phyloP scores from a whole-genome alignment of 1,140 invertebrate genomes.

The Caerostris extrusa region DNA sequence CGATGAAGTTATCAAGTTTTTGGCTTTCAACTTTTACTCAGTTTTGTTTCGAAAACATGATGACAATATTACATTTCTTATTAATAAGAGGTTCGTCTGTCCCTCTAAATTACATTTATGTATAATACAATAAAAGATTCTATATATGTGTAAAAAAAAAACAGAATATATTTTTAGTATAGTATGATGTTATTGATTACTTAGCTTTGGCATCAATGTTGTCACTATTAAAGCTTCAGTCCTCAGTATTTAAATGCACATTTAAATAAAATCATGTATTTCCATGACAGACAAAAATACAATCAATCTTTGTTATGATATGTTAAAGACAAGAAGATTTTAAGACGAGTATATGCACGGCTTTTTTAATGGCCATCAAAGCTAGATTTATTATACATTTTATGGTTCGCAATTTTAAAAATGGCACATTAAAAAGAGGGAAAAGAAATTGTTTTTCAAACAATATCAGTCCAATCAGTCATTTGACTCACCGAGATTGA shows the following conservation, averaged over 20 bases:
- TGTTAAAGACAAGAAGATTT: conserved; percentile 31
- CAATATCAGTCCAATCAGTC: background rate
- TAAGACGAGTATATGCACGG: background rate
- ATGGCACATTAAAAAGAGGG: conserved; percentile 10
- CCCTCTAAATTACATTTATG: too few species aligned
- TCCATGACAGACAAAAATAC: background rate
- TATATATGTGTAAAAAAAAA: too few species aligned
- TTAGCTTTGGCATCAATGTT: too few species aligned
- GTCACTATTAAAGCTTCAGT: too few species aligned
- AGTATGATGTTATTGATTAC: too few species aligned
- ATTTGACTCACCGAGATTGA: background rate
- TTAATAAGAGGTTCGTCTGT: too few species aligned
- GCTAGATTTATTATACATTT: background rate
- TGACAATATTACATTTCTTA: too few species aligned
- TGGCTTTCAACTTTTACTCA: too few species aligned
- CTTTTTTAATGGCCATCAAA: background rate
- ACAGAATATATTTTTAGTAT: too few species aligned
- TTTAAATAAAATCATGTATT: background rate
- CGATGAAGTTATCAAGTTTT: too few species aligned
- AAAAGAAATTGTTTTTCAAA: background rate
- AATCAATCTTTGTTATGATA: background rate
- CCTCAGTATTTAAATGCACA: background rate
- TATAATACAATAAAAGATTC: too few species aligned
- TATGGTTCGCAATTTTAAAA: background rate
- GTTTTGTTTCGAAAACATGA: too few species aligned